These are phyloP conservation scores for Xestoiulus laeticollis DNA, from an alignment of 2,888 invertebrate genomes.

Conservation along the genomic window DNA sequence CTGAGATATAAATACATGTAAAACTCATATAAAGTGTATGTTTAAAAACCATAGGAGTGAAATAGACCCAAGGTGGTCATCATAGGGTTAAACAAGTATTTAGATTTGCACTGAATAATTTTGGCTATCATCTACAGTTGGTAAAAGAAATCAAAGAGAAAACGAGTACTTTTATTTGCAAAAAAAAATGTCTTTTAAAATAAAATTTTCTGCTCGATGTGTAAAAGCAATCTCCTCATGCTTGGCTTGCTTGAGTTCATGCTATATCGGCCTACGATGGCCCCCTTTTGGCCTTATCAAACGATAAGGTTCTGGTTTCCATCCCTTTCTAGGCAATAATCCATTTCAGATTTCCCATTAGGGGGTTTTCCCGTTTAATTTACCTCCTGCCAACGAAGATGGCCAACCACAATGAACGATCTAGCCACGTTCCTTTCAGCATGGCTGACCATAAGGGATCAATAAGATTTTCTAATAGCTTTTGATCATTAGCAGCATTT, in stretches of 20 bases:
- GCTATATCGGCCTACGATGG: not conserved
- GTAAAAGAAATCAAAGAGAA: no score
- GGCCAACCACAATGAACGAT: conserved; percentile 24
- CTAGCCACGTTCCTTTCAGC: not conserved
- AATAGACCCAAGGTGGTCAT: no score
- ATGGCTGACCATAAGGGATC: conserved; percentile 23
- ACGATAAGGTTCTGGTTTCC: not conserved
- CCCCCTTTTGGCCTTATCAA: not conserved
- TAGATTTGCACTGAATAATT: no score
- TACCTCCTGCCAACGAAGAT: conserved; percentile 39
- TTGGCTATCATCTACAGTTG: no score
- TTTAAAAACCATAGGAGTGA: no score
- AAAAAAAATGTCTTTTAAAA: not conserved
- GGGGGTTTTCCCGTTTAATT: conserved; percentile 38
- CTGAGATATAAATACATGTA: no score
- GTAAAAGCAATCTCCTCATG: not conserved
- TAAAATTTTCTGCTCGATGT: not conserved
- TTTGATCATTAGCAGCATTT: conserved; percentile 30
- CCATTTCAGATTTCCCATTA: not conserved
- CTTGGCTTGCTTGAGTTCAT: not conserved
- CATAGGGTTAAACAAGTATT: no score
- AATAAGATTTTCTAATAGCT: conserved; percentile 41
- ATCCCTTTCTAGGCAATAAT: not conserved
- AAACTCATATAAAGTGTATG: no score
- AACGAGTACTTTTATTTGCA: no score